phyloP scores from a whole-genome alignment of 2,888 invertebrate genomes.

The Ectemnius continuus region DNA sequence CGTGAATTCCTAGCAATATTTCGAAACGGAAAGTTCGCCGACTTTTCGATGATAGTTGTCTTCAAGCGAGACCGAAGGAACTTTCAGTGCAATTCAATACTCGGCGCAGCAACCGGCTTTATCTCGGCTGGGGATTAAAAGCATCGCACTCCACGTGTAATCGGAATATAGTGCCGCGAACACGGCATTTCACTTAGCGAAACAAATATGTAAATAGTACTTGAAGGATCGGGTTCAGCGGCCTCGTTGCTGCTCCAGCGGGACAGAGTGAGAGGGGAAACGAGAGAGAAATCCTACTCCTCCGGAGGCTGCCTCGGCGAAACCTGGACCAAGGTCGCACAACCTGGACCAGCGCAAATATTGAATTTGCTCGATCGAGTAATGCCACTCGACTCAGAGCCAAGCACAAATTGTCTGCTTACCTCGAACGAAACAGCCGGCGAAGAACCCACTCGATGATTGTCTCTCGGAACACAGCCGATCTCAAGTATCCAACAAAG shows the following conservation, averaged over 20 bases:
- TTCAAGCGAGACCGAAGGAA: too few relatives aligned
- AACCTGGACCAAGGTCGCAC: conserved; percentile 56
- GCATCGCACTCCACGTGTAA: conserved; percentile 25
- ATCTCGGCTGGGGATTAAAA: conserved; percentile 27
- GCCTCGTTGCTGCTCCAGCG: conserved; percentile 36
- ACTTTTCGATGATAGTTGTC: too few relatives aligned
- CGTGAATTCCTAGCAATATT: too few relatives aligned
- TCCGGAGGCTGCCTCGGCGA: conserved; percentile 37
- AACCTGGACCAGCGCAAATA: conserved; percentile 54
- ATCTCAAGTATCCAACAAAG: neutral
- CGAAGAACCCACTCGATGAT: neutral
- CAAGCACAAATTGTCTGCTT: conserved; percentile 33
- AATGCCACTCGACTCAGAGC: too few relatives aligned
- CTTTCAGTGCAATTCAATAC: neutral
- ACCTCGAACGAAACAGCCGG: neutral
- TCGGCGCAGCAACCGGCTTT: conserved; percentile 17
- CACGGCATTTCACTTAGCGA: conserved; percentile 69
- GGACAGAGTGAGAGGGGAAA: neutral
- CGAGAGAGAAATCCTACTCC: neutral
- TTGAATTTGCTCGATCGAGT: conserved; percentile 47
- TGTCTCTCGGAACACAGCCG: neutral
- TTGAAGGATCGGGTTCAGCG: conserved; percentile 54
- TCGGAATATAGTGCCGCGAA: conserved; percentile 55
- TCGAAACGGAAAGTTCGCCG: too few relatives aligned
- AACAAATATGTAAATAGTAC: conserved; percentile 69